phyloP scores from a whole-genome alignment of 2,113 vertebrate species.

The Daubentonia madagascariensis region DNA sequence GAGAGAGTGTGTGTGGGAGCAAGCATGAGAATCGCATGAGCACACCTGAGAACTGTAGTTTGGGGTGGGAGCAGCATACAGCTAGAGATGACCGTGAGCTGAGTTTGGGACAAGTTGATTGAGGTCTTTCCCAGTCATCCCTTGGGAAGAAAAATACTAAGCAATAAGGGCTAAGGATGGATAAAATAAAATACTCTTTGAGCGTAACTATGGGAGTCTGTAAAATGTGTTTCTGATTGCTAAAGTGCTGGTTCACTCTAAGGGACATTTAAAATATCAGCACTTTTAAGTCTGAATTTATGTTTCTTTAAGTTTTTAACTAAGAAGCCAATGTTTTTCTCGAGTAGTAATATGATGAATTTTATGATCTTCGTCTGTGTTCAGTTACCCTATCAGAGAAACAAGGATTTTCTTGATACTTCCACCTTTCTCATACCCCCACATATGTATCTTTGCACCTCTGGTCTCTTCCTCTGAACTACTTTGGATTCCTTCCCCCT shows the following conservation, averaged over 20 bases:
- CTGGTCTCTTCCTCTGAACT: background rate
- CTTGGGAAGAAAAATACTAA: background rate
- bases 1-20: background rate
- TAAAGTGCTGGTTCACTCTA: background rate
- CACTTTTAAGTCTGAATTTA: conserved; percentile 9
- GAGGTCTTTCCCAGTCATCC: background rate
- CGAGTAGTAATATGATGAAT: background rate
- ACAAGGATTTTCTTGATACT: background rate
- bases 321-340: background rate
- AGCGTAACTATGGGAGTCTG: background rate
- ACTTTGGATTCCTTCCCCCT: background rate
- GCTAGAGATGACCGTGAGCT: background rate
- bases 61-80: background rate
- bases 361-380: background rate
- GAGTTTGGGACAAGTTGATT: background rate
- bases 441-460: background rate
- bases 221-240: background rate
- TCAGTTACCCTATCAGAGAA: background rate
- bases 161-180: background rate
- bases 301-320: background rate
- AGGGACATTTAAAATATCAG: background rate
- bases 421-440: background rate
- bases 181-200: background rate
- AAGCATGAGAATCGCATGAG: background rate
- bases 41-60: background rate